phyloP scores from a whole-genome alignment of 2,113 vertebrate genomes.

The Nycticryphes semicollaris region DNA sequence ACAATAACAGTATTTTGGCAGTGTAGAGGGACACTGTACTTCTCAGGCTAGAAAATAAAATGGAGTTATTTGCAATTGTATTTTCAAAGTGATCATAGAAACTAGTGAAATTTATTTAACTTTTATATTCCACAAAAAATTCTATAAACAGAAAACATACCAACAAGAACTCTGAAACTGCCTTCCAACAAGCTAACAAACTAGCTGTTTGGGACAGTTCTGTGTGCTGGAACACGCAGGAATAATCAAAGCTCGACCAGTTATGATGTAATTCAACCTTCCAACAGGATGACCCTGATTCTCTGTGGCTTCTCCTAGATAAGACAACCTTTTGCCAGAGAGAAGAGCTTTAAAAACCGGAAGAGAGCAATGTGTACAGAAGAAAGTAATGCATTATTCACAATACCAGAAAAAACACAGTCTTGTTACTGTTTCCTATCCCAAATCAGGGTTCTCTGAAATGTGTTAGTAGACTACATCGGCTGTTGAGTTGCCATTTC shows the following conservation, averaged over 20 bases:
- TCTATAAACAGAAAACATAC: background rate
- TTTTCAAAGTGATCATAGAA: background rate
- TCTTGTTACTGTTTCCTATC: background rate
- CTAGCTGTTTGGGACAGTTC: background rate
- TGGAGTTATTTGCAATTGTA: background rate
- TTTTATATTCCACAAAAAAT: background rate
- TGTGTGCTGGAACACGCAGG: background rate
- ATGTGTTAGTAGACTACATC: background rate
- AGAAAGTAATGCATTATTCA: background rate
- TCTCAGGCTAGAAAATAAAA: background rate
- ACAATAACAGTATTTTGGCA: background rate
- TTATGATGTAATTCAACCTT: background rate
- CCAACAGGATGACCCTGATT: background rate
- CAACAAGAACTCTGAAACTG: background rate
- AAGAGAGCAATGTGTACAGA: background rate
- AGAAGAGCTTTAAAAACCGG: background rate
- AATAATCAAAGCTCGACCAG: background rate
- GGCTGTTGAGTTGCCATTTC: background rate
- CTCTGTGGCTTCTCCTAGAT: background rate
- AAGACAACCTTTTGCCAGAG: background rate
- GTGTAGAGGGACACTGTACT: background rate
- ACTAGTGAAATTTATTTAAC: background rate
- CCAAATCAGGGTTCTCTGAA: background rate
- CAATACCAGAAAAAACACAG: background rate
- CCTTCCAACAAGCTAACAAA: background rate